Percentiles rank a stretch among this genome's conserved stretches.
These are phyloP conservation scores for Gnathonemus longibarbis DNA, from an alignment of 2,113 vertebrate species.

Conservation along the genomic window DNA sequence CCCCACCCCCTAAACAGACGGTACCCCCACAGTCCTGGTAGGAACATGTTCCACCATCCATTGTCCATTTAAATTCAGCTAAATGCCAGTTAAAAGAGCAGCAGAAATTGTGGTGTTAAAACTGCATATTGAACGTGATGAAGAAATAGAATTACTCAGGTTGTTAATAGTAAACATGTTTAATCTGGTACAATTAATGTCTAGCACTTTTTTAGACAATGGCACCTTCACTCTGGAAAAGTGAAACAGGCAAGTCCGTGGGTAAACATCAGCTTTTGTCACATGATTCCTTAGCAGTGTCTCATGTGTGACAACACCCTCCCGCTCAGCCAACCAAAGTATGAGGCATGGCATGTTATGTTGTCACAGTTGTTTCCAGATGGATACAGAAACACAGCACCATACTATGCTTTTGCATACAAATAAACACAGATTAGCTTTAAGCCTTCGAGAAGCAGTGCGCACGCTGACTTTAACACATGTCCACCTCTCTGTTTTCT, in stretches of 20 bases:
- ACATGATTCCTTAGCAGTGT: background rate
- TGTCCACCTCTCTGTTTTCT: background rate
- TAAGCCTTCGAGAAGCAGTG: background rate
- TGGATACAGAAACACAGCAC: background rate
- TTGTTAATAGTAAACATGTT: background rate
- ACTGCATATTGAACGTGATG: background rate
- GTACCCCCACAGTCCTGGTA: background rate
- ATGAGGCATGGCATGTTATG: background rate
- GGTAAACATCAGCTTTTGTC: background rate
- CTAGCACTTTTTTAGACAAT: background rate
- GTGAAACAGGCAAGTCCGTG: constrained; percentile 3
- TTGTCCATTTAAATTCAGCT: background rate
- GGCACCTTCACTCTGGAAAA: background rate
- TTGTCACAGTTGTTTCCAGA: constrained; percentile 15
- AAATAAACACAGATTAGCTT: background rate
- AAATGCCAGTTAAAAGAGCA: background rate
- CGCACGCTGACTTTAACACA: background rate
- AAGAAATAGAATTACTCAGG: background rate
- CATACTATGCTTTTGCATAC: background rate
- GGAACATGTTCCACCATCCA: background rate
- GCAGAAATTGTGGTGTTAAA: background rate
- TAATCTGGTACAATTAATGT: background rate
- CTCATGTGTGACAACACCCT: background rate
- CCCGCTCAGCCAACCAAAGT: background rate
- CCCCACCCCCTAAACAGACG: background rate